A percentile compares a stretch with the other conserved stretches of the same genome.
Conservation (phyloP, 2,113 vertebrate genomes). For the Lagopus muta region DNA sequence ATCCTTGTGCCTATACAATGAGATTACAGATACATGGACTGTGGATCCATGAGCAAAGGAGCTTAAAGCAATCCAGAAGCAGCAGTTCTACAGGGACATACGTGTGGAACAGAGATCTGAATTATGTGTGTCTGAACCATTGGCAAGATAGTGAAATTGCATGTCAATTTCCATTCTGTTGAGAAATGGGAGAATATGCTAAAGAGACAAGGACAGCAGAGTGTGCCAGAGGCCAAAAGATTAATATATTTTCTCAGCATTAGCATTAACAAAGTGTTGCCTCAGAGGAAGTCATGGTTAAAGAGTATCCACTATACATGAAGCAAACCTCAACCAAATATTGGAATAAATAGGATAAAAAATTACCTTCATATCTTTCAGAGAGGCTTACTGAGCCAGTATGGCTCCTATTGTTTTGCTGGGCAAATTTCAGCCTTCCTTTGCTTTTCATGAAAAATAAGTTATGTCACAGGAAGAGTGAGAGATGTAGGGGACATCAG, state of each 20-base stretch:
- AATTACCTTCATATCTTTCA: conserved; percentile 44
- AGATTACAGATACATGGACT: neutral
- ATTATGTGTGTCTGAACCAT: neutral
- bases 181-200: conserved; percentile 3
- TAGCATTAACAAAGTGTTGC: conserved; percentile 56
- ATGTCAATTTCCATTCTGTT: conserved; percentile 22
- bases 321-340: conserved; percentile 54
- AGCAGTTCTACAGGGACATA: neutral
- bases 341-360: conserved; percentile 59
- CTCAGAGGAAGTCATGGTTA: conserved; percentile 57
- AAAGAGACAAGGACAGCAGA: neutral
- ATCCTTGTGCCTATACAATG: neutral
- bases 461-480: conserved; percentile 42
- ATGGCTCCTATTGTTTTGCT: conserved; percentile 7
- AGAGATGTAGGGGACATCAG: conserved; percentile 27
- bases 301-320: conserved; percentile 42
- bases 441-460: conserved; percentile 61
- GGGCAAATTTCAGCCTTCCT: conserved; percentile 43
- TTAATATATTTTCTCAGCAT: conserved; percentile 53
- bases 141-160: neutral
- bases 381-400: conserved; percentile 13
- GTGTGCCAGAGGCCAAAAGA: conserved; percentile 58
- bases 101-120: conserved; percentile 22
- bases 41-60: neutral
- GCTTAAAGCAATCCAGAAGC: conserved; percentile 22